phyloP scores from a whole-genome alignment of 2,113 vertebrate genomes.

The Ornithorhynchus anatinus region DNA sequence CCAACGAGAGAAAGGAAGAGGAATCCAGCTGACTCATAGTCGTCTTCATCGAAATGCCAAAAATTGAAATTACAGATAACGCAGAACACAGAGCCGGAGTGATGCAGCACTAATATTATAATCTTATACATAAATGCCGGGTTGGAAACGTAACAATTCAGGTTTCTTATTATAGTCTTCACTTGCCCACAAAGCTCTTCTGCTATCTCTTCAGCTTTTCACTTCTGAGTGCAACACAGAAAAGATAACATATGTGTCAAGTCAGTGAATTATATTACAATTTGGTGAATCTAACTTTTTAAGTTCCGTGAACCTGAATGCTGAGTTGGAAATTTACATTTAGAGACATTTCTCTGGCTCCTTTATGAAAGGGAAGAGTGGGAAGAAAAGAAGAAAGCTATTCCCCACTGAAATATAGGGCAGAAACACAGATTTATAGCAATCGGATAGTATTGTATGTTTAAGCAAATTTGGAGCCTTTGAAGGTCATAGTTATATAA shows the following conservation, averaged over 20 bases:
- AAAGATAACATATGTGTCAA: not conserved
- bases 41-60: too few species aligned
- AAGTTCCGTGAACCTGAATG: not conserved
- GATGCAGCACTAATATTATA: fast-evolving
- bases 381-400: not conserved
- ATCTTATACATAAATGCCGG: not conserved
- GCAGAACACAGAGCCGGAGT: too few species aligned
- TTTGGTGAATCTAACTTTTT: not conserved
- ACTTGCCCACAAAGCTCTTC: not conserved
- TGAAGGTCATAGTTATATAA: too few species aligned
- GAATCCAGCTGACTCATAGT: too few species aligned
- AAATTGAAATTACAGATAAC: too few species aligned
- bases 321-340: not conserved
- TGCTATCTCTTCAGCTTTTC: not conserved
- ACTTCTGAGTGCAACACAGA: not conserved
- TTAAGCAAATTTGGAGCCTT: too few species aligned
- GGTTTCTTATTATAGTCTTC: not conserved
- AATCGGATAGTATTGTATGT: too few species aligned
- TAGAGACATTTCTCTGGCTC: not conserved
- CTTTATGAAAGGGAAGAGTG: not conserved
- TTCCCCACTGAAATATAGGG: too few species aligned
- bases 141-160: not conserved
- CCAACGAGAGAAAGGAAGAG: too few species aligned
- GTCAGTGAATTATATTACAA: not conserved
- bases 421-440: too few species aligned